These are phyloP conservation scores for human (Homo sapiens) DNA, from an alignment of 2,113 vertebrate genomes.

Conservation along the genomic window GRCh38 chr15:94434501-94435000, in stretches of 20 bases:
- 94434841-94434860: too few species aligned
- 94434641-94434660: neutral
- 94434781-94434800: neutral
- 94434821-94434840: neutral
- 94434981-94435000: too few species aligned
- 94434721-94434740: neutral
- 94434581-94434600: neutral
- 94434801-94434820: neutral
- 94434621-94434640: neutral
- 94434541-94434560: neutral
- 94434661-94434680: neutral
- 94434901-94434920: too few species aligned
- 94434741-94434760: neutral
- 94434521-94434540: neutral
- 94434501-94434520: neutral
- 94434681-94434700: neutral
- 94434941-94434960: too few species aligned
- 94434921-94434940: too few species aligned
- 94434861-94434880: too few species aligned
- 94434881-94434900: too few species aligned
- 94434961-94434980: too few species aligned
- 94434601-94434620: neutral
- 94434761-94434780: neutral
- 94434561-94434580: neutral
- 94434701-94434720: neutral